Evolutionary conservation across 2,797 vertebrate species (phyloP), one percentile per base, ranked within the genome.

Genomic region (Tarsius wallacei): DNA sequence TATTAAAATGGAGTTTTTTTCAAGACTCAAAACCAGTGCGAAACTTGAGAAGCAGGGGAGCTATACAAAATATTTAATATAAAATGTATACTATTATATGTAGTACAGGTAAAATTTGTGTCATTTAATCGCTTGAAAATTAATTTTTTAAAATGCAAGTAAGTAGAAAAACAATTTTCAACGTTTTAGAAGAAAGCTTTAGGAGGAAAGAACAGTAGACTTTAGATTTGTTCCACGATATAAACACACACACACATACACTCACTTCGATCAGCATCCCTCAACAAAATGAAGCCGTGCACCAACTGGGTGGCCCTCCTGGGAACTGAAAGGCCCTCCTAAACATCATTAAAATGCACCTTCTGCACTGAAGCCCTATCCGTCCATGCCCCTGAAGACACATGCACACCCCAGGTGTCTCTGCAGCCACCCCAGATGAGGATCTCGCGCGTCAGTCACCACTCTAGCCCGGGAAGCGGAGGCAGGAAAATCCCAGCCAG

Each of bases 301-400:
- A 51, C 36, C 55, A 31, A 33, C n/a, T 64, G 68, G 42, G 61
- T 15, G 36, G 51, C 66, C 26, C 55, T 51, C 49, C 16, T 7
- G 33, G 55, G 74, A 94, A 66, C 26, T 3, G 91, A 95, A 96
- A 74, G 36, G 59, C 76, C 17, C 73, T 96, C 88, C 82, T 31
- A 96, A 97, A 87, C 66, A 47, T 42, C 95, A 97, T 95, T 97
- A 88, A 98, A 98, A 96, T 87, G 85, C 87, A 95, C 24, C 17
- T 57, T 88, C 95, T 55, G 33, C 80, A 19, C 85, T 83, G 96
- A 96, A 97, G 94, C 91, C 73, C 91, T 82, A 91, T 93, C 87
- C 90, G 42, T 91, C 70, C 77, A 61, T 71, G 87, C 63, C 96
- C 53, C 11, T 36, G 87, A 85, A 95, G 86, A 66, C 81, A 83